Evolutionary conservation across 2,113 vertebrate species (phyloP).

Genomic region (Python bivittatus): DNA sequence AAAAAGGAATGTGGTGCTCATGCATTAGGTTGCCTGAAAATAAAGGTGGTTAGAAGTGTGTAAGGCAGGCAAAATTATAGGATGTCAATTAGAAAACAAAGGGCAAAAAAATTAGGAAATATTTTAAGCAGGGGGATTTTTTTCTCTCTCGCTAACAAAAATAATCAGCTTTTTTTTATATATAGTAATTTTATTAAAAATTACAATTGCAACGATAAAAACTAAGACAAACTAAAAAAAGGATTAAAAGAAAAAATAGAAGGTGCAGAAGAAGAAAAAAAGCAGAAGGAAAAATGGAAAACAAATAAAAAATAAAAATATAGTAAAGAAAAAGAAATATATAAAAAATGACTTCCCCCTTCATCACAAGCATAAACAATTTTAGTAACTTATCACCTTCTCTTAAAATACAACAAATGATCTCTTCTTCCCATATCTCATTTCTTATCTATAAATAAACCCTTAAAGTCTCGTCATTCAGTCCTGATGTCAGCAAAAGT

Average conservation of each 20-base stretch:
- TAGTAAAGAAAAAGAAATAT: background rate
- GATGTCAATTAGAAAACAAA: slow-evolving; percentile 37
- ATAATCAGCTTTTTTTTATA: background rate
- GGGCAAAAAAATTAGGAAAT: slow-evolving; percentile 31
- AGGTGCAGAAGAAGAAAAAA: background rate
- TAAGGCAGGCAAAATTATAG: slow-evolving; percentile 43
- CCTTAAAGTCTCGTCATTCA: no score
- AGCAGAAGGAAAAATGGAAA: background rate
- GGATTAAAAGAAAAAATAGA: background rate
- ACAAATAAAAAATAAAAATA: background rate
- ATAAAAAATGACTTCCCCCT: background rate
- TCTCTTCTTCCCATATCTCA: background rate
- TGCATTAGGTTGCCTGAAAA: slow-evolving; percentile 28
- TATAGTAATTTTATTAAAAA: background rate
- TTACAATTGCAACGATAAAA: background rate
- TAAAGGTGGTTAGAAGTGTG: slow-evolving; percentile 32
- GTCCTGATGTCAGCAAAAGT: no score
- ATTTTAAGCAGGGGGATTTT: slow-evolving; percentile 10
- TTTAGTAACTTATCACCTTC: no score
- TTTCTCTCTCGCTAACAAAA: background rate
- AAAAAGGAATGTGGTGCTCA: slow-evolving; percentile 28
- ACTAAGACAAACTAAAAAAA: background rate
- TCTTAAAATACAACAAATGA: background rate
- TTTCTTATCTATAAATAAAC: no score
- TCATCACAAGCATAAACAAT: background rate